Conservation (phyloP, 2,797 vertebrate species). For the Intellagama lesueurii region DNA sequence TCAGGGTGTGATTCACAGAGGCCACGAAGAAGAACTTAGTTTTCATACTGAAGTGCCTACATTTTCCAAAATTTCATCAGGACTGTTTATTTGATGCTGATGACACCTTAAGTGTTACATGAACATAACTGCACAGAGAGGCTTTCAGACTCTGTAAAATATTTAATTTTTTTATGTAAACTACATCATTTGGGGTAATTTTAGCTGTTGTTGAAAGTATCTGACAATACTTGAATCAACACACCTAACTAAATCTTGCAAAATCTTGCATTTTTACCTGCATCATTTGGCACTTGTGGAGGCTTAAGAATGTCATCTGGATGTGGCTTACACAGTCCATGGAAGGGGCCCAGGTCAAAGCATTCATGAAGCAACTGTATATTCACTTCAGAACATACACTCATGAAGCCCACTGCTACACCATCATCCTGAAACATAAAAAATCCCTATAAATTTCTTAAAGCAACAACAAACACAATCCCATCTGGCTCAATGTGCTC, state of each 20-base stretch:
- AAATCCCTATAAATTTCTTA: constrained; percentile 4
- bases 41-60: background rate
- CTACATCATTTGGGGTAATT: background rate
- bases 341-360: constrained; percentile 85
- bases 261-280: constrained; percentile 55
- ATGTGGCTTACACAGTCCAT: constrained; percentile 80
- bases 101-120: too few species aligned
- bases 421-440: constrained; percentile 81
- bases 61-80: background rate
- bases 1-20: too few species aligned
- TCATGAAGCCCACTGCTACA: constrained; percentile 86
- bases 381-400: constrained; percentile 80
- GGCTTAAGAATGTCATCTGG: constrained; percentile 69
- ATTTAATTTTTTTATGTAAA: background rate
- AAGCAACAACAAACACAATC: background rate
- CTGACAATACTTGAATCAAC: background rate
- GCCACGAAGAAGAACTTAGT: background rate
- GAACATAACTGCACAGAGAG: too few species aligned
- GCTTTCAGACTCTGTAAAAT: background rate
- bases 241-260: background rate
- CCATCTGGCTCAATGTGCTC: too few species aligned
- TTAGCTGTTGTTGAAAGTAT: background rate
- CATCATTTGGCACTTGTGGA: constrained; percentile 1
- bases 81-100: background rate
- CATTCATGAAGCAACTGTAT: constrained; percentile 77